Conservation (phyloP, 2,888 invertebrate genomes). For the Cerastis leucographa region DNA sequence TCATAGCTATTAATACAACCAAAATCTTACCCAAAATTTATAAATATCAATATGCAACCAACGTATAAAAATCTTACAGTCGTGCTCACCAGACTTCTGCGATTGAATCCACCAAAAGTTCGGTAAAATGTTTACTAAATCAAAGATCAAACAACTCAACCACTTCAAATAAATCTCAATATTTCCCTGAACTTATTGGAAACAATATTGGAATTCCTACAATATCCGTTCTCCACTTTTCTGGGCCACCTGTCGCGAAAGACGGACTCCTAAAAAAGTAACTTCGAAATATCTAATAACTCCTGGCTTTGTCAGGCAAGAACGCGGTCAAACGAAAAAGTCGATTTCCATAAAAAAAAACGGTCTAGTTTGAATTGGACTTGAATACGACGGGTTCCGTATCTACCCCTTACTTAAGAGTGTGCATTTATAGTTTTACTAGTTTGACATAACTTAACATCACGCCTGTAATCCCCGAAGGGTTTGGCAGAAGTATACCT, state of each 20-base stretch:
- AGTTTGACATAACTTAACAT: neutral
- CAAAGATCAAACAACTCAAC: conserved; percentile 27
- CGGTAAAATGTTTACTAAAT: neutral
- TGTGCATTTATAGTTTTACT: neutral
- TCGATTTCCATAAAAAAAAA: conserved; percentile 37
- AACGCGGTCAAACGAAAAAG: conserved; percentile 43
- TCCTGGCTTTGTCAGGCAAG: conserved; percentile 12
- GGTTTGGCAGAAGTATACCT: too few species aligned
- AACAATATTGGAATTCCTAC: conserved; percentile 28
- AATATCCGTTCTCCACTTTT: conserved; percentile 20
- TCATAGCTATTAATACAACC: neutral
- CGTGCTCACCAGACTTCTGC: neutral
- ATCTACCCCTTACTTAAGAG: neutral
- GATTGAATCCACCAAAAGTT: neutral
- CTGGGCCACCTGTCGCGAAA: conserved; percentile 46
- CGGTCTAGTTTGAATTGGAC: neutral
- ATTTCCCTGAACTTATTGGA: conserved; percentile 16
- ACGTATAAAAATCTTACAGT: neutral
- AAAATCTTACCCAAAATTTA: neutral
- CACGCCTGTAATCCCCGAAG: too few species aligned
- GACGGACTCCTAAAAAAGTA: conserved; percentile 34
- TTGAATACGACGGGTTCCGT: neutral
- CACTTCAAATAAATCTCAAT: conserved; percentile 21
- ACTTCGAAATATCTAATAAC: conserved; percentile 42
- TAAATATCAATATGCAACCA: neutral